Evolutionary conservation across 2,888 invertebrate genomes (phyloP).

Genomic region (Heterodera filipjevi): DNA sequence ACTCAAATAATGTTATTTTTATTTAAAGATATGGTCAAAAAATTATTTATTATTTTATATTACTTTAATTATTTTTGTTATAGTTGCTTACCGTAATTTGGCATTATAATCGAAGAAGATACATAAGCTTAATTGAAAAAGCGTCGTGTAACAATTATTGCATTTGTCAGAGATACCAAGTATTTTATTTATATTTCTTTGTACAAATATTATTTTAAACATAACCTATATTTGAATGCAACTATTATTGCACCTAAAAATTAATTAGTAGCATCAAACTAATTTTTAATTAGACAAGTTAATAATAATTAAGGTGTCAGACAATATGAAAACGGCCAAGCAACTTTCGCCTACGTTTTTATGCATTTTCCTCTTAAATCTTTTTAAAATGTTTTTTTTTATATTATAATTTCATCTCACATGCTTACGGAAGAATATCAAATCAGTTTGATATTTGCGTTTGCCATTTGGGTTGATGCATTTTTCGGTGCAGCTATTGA

Average conservation of each 20-base stretch:
- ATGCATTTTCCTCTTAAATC: not conserved
- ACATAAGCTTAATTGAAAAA: not conserved
- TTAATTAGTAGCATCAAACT: too few relatives aligned
- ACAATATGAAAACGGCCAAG: not conserved
- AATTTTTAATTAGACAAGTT: not conserved
- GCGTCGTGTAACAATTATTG: not conserved
- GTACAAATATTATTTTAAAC: not conserved
- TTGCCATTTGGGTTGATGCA: not conserved
- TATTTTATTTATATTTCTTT: not conserved
- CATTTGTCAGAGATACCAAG: not conserved
- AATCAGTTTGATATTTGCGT: not conserved
- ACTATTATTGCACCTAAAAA: not conserved
- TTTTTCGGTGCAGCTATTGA: not conserved
- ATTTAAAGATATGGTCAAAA: too few relatives aligned
- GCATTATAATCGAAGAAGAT: not conserved
- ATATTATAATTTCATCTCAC: not conserved
- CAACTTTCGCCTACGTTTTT: not conserved
- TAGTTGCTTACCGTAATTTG: not conserved
- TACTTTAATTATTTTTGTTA: not conserved
- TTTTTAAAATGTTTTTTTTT: not conserved
- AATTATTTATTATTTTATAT: not conserved
- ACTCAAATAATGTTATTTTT: too few relatives aligned
- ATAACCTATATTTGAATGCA: too few relatives aligned
- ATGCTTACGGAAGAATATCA: not conserved
- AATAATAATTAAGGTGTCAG: not conserved